A percentile compares a stretch with the other conserved stretches of the same genome.
Evolutionary conservation across 2,888 invertebrate genomes (phyloP).

Genomic region (Therioaphis trifolii): DNA sequence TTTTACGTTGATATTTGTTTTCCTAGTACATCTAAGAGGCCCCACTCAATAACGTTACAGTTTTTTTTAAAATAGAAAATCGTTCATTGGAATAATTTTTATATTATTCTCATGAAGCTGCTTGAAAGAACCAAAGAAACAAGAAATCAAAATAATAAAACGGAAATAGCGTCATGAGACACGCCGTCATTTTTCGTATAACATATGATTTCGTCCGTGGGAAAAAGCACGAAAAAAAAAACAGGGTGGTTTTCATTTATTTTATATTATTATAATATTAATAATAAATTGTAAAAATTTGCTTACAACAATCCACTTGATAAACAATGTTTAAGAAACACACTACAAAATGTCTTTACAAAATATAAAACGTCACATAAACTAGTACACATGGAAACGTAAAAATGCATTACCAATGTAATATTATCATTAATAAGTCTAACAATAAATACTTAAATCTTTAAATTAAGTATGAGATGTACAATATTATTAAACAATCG

Average conservation of each 20-base stretch:
- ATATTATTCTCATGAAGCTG: too few relatives aligned
- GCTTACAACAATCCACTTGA: conserved; percentile 45
- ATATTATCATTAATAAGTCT: conserved; percentile 34
- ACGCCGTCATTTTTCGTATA: too few relatives aligned
- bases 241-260: conserved; percentile 44
- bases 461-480: background rate
- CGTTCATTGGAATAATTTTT: too few relatives aligned
- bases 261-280: conserved; percentile 37
- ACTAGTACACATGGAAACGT: conserved; percentile 54
- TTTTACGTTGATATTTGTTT: too few relatives aligned
- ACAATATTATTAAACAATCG: background rate
- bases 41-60: too few relatives aligned
- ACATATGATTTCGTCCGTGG: too few relatives aligned
- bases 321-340: conserved; percentile 56
- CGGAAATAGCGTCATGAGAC: too few relatives aligned
- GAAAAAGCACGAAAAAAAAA: too few relatives aligned
- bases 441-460: conserved; percentile 18
- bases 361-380: conserved; percentile 56
- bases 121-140: too few relatives aligned
- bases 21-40: too few relatives aligned
- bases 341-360: conserved; percentile 53
- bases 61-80: too few relatives aligned
- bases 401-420: conserved; percentile 41
- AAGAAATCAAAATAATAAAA: too few relatives aligned
- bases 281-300: conserved; percentile 55